These are phyloP conservation scores for Calyptommatus sinebrachiatus DNA, from an alignment of 2,113 vertebrate genomes.

Conservation along the genomic window DNA sequence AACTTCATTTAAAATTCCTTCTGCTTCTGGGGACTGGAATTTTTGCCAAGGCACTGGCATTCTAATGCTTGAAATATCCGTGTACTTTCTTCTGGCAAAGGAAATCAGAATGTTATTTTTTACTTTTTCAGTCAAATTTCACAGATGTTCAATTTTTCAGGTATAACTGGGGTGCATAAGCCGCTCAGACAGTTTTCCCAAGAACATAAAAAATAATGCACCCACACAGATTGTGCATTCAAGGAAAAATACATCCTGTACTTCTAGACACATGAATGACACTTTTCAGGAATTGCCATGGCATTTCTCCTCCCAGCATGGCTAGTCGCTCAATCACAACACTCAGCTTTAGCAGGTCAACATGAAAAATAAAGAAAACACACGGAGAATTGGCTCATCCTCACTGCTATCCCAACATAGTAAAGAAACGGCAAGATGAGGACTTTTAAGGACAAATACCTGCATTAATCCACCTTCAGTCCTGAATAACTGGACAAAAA, in stretches of 20 bases:
- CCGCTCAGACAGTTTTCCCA: constrained; percentile 60
- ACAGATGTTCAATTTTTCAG: constrained; percentile 55
- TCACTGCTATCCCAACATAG: constrained; percentile 18
- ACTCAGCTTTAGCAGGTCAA: constrained; percentile 27
- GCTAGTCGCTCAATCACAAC: constrained; percentile 36
- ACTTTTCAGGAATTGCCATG: constrained; percentile 55
- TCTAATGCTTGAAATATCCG: constrained; percentile 55
- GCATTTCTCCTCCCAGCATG: constrained; percentile 43
- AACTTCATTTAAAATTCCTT: neutral
- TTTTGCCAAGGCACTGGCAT: constrained; percentile 54
- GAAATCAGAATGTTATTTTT: constrained; percentile 58
- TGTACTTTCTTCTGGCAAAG: constrained; percentile 36
- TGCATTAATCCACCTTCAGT: neutral
- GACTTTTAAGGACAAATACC: constrained; percentile 36
- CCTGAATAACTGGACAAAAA: too few species aligned
- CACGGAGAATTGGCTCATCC: constrained; percentile 16
- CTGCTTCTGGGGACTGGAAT: constrained; percentile 49
- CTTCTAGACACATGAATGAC: constrained; percentile 55
- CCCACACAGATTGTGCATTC: constrained; percentile 61
- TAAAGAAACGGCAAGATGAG: neutral
- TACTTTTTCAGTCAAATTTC: constrained; percentile 49
- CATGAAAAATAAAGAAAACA: constrained; percentile 30
- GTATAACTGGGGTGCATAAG: constrained; percentile 58
- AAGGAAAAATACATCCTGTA: constrained; percentile 62
- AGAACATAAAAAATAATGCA: constrained; percentile 46